These are phyloP conservation scores for Callocephalon fimbriatum DNA, from an alignment of 2,113 vertebrate species.

Conservation along the genomic window DNA sequence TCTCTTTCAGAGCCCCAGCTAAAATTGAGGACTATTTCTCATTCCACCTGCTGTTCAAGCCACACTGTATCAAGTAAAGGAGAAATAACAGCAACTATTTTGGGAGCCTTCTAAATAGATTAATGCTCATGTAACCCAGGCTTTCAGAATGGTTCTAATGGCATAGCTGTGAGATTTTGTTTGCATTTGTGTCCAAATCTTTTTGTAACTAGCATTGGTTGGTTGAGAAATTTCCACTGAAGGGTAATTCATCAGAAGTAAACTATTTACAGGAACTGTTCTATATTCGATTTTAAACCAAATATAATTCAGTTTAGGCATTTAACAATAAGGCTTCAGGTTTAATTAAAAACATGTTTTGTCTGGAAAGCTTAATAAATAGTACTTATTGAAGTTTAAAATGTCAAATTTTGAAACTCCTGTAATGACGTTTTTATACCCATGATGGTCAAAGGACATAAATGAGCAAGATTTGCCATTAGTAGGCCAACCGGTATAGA, in stretches of 20 bases:
- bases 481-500: neutral
- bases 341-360: conserved; percentile 1
- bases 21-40: neutral
- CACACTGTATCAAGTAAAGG: neutral
- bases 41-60: conserved; percentile 3
- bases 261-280: conserved; percentile 34
- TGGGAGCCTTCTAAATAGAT: conserved; percentile 36
- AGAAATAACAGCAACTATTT: conserved; percentile 42
- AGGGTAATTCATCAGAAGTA: conserved; percentile 24
- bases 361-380: conserved; percentile 20
- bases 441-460: neutral
- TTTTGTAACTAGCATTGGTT: neutral
- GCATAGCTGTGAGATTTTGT: neutral
- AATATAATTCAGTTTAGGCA: neutral
- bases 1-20: neutral
- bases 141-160: conserved; percentile 48
- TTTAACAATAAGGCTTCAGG: neutral
- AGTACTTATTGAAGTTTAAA: neutral
- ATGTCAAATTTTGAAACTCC: neutral
- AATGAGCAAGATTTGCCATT: neutral
- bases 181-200: conserved; percentile 12
- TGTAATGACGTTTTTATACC: neutral
- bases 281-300: neutral
- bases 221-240: conserved; percentile 17
- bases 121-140: neutral